Percentiles rank a stretch among this genome's conserved stretches.
phyloP scores from a whole-genome alignment of 2,888 invertebrate genomes.

The Scaptomyza reducta region DNA sequence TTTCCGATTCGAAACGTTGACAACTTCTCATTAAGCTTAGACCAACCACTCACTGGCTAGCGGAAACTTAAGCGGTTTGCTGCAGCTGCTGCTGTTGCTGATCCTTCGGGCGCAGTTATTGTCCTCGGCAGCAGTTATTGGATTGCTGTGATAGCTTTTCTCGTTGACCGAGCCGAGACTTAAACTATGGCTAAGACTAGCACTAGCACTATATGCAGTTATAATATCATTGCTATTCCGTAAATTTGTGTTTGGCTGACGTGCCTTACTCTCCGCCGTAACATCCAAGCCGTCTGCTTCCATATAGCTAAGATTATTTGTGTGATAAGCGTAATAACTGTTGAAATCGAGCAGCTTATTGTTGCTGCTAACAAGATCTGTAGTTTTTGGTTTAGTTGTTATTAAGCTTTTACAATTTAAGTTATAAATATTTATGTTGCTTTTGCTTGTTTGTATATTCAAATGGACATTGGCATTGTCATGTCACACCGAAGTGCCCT shows the following conservation, averaged over 20 bases:
- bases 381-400: slow-evolving; percentile 56
- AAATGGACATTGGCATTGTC: slow-evolving; percentile 67
- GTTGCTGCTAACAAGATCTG: slow-evolving; percentile 38
- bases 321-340: slow-evolving; percentile 73
- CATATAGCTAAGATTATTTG: slow-evolving; percentile 76
- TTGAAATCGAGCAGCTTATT: slow-evolving; percentile 63
- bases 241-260: slow-evolving; percentile 23
- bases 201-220: slow-evolving; percentile 48
- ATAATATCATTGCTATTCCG: slow-evolving; percentile 61
- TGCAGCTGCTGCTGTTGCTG: slow-evolving; percentile 68
- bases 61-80: slow-evolving; percentile 83
- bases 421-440: slow-evolving; percentile 60
- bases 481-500: slow-evolving; percentile 84
- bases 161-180: slow-evolving; percentile 70
- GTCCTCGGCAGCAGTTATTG: slow-evolving; percentile 80
- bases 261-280: not conserved
- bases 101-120: slow-evolving; percentile 82
- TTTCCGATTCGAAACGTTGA: slow-evolving; percentile 21
- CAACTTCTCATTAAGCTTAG: slow-evolving; percentile 42
- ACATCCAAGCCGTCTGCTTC: slow-evolving; percentile 28
- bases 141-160: slow-evolving; percentile 52
- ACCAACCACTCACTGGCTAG: slow-evolving; percentile 84
- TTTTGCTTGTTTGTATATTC: slow-evolving; percentile 65
- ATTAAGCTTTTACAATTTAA: slow-evolving; percentile 67
- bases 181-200: slow-evolving; percentile 69